Base-by-base conservation (phyloP, 2,888 invertebrate species). In the Nyleta sp. region DNA sequence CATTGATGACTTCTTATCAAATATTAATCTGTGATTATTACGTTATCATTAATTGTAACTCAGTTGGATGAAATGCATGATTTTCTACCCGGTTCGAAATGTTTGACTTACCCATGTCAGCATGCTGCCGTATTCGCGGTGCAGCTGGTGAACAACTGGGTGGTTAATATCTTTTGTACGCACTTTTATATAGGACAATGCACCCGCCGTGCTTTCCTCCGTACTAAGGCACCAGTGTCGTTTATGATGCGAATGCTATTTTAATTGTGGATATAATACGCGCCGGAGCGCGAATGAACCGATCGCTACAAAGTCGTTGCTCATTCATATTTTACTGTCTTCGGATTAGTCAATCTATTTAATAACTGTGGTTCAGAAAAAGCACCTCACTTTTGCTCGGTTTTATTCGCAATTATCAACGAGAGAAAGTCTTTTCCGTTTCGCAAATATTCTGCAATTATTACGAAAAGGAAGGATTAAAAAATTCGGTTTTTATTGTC, bases 251-350 rank as follows among this genome's bases (percentile, higher is more conserved):
- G 74, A 80, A 84, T 82, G 83, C 86, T 85, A 81, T 87, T 87
- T 87, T 89, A 89, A 89, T 89, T 83, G 84, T 83, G 79, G 85
- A 83, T 85, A 78, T 89, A 88, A 89, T 87, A 84, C 59, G 55
- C 86, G 82, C 11, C 82, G 82, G 78, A 88, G 83, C 89, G 87
- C 81, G 76, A 82, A 74, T 57, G 40, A 46, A 46, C n/a, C 20
- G 62, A 68, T 68, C 64, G 33, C 20, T 50, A 24, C 60, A 53
- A 33, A 42, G 73, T 67, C 55, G 33, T 64, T 57, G 20, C 15
- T 44, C 57, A 78, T 75, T 75, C 46, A 52, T 52, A 57, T 65
- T 70, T 68, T 67, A 67, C 28, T 64, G 57, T 31, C 59, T 52
- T 13, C 35, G 24, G 33, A 67, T 75, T 75, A 18, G 59, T 57